Base-by-base conservation (phyloP, 2,113 vertebrate species). In the Phaethon lepturus region DNA sequence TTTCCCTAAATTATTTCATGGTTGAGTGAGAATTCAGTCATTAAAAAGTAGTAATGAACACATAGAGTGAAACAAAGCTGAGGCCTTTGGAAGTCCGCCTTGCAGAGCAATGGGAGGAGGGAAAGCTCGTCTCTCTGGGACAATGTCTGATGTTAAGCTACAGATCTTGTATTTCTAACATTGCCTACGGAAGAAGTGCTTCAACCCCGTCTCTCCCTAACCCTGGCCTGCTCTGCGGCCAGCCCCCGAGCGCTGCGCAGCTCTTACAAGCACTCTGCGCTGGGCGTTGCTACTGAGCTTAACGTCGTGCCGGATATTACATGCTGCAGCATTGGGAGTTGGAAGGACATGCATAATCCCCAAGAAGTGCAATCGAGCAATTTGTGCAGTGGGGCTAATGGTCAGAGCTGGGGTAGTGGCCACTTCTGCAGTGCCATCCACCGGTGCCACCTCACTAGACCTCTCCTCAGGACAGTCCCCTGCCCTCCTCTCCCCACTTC, bases 1-100 rank as follows among this genome's bases (percentile, higher is more conserved):
- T 95, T 77, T 45, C n/a, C n/a, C 53, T 95, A 86, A 92, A 95
- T 92, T 90, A 83, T 93, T 86, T 93, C 79, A 81, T 6, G 56
- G 68, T 38, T 93, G 86, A 86, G 74, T 60, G 49, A 95, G 71
- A 93, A 88, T 86, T 75, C 40, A 44, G 88, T 96, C 71, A 81
- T 93, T 92, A 92, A 93, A 86, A 86, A 74, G 42, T 26, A 93
- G 58, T 64, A 88, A 95, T 75, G 79, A 94, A 82, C 28, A 68
- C 5, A 19, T 2, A 72, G 75, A 77, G 35, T 63, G 79, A 92
- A 92, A 86, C 52, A 75, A 92, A 82, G 78, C 40, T 67, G 78
- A 85, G n/a, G 42, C n/a, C 56, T 88, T 69, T 78, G 58, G 53
- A 88, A 88, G 6, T 9, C 38, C 81, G 45, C 73, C 53, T 69